Conservation (phyloP, 2,888 invertebrate species). For the Lepidonotus clava region DNA sequence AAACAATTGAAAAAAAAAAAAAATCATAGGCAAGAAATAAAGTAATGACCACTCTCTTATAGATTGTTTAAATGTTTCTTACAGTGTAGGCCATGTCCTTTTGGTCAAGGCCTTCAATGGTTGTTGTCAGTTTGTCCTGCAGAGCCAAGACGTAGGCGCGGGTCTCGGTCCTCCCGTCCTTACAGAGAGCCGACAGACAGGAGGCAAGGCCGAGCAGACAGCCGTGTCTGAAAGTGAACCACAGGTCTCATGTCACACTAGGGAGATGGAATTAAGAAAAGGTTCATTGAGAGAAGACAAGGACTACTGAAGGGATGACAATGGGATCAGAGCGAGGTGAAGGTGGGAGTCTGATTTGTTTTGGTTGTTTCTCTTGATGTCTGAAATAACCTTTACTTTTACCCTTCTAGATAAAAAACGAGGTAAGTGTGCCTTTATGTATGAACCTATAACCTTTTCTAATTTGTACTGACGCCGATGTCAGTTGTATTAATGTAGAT, state of each 20-base stretch:
- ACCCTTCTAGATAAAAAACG: too few relatives aligned
- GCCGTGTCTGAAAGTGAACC: slow-evolving; percentile 66
- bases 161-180: slow-evolving; percentile 73
- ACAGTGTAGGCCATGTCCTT: slow-evolving; percentile 49
- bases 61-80: not conserved
- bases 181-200: slow-evolving; percentile 71
- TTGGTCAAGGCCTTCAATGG: slow-evolving; percentile 60
- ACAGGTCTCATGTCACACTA: not conserved
- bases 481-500: too few relatives aligned
- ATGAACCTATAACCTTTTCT: too few relatives aligned
- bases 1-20: not conserved
- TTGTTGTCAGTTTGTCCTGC: slow-evolving; percentile 66
- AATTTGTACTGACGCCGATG: too few relatives aligned
- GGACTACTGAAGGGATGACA: too few relatives aligned
- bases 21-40: not conserved
- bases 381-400: too few relatives aligned
- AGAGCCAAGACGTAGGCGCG: slow-evolving; percentile 69
- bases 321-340: too few relatives aligned
- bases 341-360: too few relatives aligned
- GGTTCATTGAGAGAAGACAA: too few relatives aligned
- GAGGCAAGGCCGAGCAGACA: slow-evolving; percentile 71
- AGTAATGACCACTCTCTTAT: not conserved
- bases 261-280: too few relatives aligned
- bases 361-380: too few relatives aligned
- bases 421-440: too few relatives aligned